Conservation (phyloP, 2,888 invertebrate genomes). For the Stenurella melanura region DNA sequence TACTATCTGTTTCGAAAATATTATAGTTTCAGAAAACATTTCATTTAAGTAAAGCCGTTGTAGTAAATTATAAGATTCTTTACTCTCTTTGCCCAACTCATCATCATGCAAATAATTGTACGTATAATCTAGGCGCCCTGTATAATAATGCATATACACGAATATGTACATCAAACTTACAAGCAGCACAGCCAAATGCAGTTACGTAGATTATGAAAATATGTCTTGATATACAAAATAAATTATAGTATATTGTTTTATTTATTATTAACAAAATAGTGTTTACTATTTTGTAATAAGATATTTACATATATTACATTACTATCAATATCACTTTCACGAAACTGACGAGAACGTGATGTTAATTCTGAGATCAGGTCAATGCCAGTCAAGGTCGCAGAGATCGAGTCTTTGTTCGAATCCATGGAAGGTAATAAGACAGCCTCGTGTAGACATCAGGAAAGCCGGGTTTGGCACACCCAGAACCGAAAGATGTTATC, state of each 20-base stretch:
- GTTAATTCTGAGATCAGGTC: slow-evolving; percentile 19
- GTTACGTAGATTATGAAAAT: too few relatives aligned
- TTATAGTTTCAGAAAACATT: too few relatives aligned
- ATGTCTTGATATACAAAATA: not conserved
- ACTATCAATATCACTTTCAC: slow-evolving; percentile 11
- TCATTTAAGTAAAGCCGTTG: too few relatives aligned
- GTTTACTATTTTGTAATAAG: slow-evolving; percentile 38
- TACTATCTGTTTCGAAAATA: too few relatives aligned
- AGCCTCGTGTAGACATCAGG: slow-evolving; percentile 93
- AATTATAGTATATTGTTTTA: not conserved
- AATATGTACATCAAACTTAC: too few relatives aligned
- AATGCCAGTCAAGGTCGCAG: slow-evolving; percentile 51
- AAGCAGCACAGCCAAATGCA: too few relatives aligned
- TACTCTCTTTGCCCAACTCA: too few relatives aligned
- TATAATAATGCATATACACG: too few relatives aligned
- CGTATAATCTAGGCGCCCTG: too few relatives aligned
- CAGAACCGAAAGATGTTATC: slow-evolving; percentile 93
- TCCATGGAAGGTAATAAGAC: slow-evolving; percentile 91
- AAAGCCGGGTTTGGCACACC: slow-evolving; percentile 90
- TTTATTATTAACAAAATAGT: not conserved
- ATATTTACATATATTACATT: slow-evolving; percentile 53
- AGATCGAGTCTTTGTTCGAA: slow-evolving; percentile 72
- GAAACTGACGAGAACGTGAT: not conserved
- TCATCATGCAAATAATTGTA: too few relatives aligned
- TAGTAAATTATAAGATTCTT: too few relatives aligned